phyloP scores from a whole-genome alignment of 2,113 vertebrate species.

The Uropsilus gracilis region DNA sequence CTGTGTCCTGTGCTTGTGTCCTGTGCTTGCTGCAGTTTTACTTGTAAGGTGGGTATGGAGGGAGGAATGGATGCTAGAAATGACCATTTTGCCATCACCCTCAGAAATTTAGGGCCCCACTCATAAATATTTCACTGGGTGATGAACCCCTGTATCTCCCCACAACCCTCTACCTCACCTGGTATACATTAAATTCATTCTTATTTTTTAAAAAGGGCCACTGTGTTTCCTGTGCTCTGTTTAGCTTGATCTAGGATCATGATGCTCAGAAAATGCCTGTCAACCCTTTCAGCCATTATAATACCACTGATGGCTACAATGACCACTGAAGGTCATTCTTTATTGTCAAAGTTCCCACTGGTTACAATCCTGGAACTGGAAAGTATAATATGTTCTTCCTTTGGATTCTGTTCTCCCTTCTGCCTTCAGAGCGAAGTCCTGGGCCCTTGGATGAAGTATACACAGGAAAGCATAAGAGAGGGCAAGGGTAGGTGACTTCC shows the following conservation, averaged over 20 bases:
- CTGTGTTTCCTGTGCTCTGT: slow-evolving; percentile 68
- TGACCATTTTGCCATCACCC: slow-evolving; percentile 78
- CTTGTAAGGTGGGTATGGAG: slow-evolving; percentile 87
- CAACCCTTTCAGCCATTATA: slow-evolving; percentile 69
- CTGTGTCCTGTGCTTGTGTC: slow-evolving; percentile 84
- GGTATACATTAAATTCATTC: slow-evolving; percentile 83
- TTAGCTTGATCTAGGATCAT: slow-evolving; percentile 61
- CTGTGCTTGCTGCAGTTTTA: slow-evolving; percentile 84
- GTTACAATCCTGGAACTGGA: slow-evolving; percentile 43
- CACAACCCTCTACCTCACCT: neutral
- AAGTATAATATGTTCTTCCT: slow-evolving; percentile 45
- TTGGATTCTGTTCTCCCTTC: neutral
- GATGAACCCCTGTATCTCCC: slow-evolving; percentile 55
- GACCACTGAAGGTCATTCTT: slow-evolving; percentile 71
- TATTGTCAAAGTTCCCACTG: slow-evolving; percentile 59
- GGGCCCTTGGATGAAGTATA: neutral
- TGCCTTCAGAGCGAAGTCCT: neutral
- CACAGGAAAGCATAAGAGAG: neutral
- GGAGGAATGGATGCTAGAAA: slow-evolving; percentile 88
- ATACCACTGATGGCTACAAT: slow-evolving; percentile 70
- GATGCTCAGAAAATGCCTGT: slow-evolving; percentile 73
- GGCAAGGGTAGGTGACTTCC: neutral
- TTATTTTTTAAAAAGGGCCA: slow-evolving; percentile 79
- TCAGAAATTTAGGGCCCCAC: slow-evolving; percentile 76
- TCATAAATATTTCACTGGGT: slow-evolving; percentile 83